Base-by-base conservation (phyloP, 2,888 invertebrate species). In the Oxystoma pomonae region DNA sequence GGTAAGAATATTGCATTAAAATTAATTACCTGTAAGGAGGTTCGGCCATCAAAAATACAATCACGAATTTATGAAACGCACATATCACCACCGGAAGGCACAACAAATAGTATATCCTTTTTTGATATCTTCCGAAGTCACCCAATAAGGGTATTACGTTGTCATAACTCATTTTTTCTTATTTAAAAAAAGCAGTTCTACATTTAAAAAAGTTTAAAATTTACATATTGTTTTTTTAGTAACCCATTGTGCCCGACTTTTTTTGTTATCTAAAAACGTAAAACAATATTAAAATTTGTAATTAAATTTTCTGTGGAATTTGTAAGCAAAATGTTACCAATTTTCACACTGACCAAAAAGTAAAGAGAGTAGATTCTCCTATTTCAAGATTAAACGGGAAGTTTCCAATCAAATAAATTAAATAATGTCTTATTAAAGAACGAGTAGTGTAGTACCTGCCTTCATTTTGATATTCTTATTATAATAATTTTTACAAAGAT, bases 21-120 rank as follows among this genome's bases (percentile, higher is more conserved):
- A n/a, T n/a, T 17, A 53, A 63, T 74, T 76, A 86, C 86, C 86
- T 85, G 74, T 86, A 84, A 64, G 85, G 79, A 62, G 88, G 85
- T 78, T 85, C 86, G 2, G 88, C 88, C 63, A 87, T 83, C 5
- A 90, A 80, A 75, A 90, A 90, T 0, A 89, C 89, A 64, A 88
- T 88, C n/a, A 86, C 87, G 53, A 90, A 78, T 76, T 90, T 90
- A 76, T 90, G 90, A 70, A 90, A 87, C 57, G 90, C 90, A 77
- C 89, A 89, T 16, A 87, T 82, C 72, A 90, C 87, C 5, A 88
- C 87, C 18, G 90, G 89, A 57, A 90, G 80, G 72, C 89, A 89
- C 55, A 90, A 80, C 55, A 90, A 77, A 65, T 90, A 81, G 73
- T 88, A 90, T 66, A 90, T 86, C 66, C 86, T 81, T 70, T 83